Conservation (phyloP, 53 echinoderm and acorn worm species). For the Antedon mediterranea region DNA sequence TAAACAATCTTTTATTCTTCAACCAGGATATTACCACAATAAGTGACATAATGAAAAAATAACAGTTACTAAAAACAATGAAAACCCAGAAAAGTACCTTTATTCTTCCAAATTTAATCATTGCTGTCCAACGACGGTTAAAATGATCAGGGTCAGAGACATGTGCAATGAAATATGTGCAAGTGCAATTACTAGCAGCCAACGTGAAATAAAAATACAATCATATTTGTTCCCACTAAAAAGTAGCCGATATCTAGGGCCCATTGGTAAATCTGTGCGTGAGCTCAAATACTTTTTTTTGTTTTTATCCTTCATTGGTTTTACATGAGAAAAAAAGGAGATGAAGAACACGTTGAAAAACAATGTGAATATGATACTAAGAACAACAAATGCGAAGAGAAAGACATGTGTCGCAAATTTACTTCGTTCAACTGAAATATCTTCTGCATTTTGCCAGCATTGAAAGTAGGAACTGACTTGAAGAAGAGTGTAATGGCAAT, state of each 20-base stretch:
- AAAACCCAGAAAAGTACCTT: too few relatives aligned
- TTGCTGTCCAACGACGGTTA: constrained; percentile 11
- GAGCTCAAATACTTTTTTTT: constrained; percentile 19
- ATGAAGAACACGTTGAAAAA: constrained; percentile 49
- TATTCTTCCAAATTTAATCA: constrained; percentile 26
- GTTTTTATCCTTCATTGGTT: neutral
- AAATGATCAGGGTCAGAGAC: constrained; percentile 18
- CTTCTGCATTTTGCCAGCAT: constrained; percentile 31
- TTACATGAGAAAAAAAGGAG: constrained; percentile 18
- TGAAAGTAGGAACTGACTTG: constrained; percentile 58
- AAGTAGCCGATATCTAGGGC: constrained; percentile 62
- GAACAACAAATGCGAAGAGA: constrained; percentile 1
- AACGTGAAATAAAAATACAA: constrained; percentile 29
- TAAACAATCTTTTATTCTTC: constrained; percentile 3
- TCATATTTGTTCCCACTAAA: constrained; percentile 36
- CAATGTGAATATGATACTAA: constrained; percentile 26
- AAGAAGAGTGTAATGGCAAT: constrained; percentile 45
- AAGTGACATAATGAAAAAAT: too few relatives aligned
- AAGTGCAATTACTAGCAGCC: constrained; percentile 34
- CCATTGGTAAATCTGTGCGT: constrained; percentile 65
- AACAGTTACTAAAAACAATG: too few relatives aligned
- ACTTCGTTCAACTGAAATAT: too few relatives aligned
- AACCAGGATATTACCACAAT: constrained; percentile 37
- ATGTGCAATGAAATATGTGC: constrained; percentile 47
- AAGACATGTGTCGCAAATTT: constrained; percentile 31